phyloP scores from a whole-genome alignment of 2,797 vertebrate genomes.

The Falco biarmicus region DNA sequence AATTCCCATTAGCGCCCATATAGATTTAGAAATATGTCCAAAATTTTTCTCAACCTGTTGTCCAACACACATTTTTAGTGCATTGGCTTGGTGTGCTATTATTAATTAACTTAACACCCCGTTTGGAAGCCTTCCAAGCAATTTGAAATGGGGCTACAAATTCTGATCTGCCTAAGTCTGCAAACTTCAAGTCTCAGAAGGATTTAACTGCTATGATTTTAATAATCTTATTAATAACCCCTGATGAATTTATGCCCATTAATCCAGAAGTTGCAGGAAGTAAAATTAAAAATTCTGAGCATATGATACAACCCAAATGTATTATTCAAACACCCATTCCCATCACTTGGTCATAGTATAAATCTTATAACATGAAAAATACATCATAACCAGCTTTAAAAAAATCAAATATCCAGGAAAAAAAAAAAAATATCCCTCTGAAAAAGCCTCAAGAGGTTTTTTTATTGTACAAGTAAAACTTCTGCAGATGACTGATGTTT shows the following conservation, averaged over 20 bases:
- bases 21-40: background rate
- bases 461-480: conserved; percentile 42
- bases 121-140: conserved; percentile 26
- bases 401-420: background rate
- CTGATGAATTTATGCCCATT: conserved; percentile 34
- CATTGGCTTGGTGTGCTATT: background rate
- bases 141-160: background rate
- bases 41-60: background rate
- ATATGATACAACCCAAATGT: background rate
- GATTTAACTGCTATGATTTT: conserved; percentile 18
- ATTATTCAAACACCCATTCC: conserved; percentile 5
- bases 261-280: conserved; percentile 34
- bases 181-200: conserved; percentile 14
- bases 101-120: background rate
- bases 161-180: background rate
- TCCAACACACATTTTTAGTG: background rate
- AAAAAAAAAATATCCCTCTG: background rate
- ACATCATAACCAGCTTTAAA: conserved; percentile 7
- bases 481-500: background rate
- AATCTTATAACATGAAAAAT: conserved; percentile 18
- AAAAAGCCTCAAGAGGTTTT: background rate
- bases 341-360: background rate
- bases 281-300: conserved; percentile 31
- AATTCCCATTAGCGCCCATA: background rate
- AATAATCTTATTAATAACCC: conserved; percentile 49